A percentile compares a stretch with the other conserved stretches of the same genome.
Evolutionary conservation across 2,113 vertebrate genomes (phyloP).

Genomic region (Electrona antarctica): DNA sequence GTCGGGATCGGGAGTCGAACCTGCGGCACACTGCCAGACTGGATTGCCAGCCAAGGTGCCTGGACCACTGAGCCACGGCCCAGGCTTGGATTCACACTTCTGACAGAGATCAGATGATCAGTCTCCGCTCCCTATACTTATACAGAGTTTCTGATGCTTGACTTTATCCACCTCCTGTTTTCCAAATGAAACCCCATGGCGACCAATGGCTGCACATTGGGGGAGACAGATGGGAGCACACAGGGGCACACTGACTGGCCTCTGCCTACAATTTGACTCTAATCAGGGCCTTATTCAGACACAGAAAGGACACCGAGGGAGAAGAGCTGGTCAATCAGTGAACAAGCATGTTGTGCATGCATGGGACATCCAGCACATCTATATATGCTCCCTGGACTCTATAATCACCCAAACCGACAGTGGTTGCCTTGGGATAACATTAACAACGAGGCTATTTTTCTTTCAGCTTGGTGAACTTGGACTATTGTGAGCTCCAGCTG

Average conservation of each 20-base stretch:
- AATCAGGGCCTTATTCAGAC: constrained; percentile 71
- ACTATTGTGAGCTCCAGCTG: too few species aligned
- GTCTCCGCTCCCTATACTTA: not conserved
- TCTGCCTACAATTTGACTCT: constrained; percentile 64
- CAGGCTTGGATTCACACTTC: too few species aligned
- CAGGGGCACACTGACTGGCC: constrained; percentile 56
- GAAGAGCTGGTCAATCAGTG: constrained; percentile 66
- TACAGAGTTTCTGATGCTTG: constrained; percentile 25
- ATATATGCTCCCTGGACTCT: constrained; percentile 51
- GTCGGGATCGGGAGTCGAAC: too few species aligned
- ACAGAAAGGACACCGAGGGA: constrained; percentile 58
- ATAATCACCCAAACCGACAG: constrained; percentile 62
- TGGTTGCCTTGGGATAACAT: constrained; percentile 65
- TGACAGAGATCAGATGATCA: constrained; percentile 13
- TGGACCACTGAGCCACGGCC: too few species aligned
- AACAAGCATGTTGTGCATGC: constrained; percentile 42
- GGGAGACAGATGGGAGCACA: constrained; percentile 47
- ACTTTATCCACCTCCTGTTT: constrained; percentile 41
- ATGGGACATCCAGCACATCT: constrained; percentile 49
- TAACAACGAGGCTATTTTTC: constrained; percentile 33
- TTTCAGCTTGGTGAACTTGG: constrained; percentile 4
- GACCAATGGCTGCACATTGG: constrained; percentile 24
- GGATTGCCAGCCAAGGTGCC: too few species aligned
- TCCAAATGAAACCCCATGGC: constrained; percentile 63
- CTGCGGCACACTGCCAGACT: too few species aligned